Conservation (phyloP, 2,888 invertebrate genomes). For the Salticus scenicus region DNA sequence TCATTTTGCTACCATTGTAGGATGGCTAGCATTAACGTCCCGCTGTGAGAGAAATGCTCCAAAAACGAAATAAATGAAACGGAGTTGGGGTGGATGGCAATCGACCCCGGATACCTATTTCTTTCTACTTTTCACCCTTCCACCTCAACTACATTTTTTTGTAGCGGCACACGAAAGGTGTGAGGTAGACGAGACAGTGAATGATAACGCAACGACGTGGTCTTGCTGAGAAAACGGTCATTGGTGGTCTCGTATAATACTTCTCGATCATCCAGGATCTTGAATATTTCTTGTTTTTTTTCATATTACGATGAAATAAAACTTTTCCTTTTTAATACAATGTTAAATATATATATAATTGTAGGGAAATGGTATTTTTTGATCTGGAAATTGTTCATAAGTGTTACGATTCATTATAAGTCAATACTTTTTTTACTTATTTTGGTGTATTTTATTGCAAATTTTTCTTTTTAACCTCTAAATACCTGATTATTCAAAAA, state of each 20-base stretch:
- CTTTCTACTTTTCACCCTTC: slow-evolving; percentile 11
- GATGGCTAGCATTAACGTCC: not conserved
- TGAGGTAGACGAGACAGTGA: slow-evolving; percentile 26
- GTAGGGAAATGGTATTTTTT: too few relatives aligned
- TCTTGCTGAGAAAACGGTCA: slow-evolving; percentile 13
- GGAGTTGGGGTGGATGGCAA: slow-evolving; percentile 31
- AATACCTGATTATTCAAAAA: too few relatives aligned
- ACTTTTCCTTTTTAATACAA: too few relatives aligned
- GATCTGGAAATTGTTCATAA: too few relatives aligned
- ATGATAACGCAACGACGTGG: slow-evolving; percentile 19
- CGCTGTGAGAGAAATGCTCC: slow-evolving; percentile 57
- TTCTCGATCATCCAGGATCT: too few relatives aligned
- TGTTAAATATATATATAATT: too few relatives aligned
- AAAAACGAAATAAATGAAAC: slow-evolving; percentile 57
- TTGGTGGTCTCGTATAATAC: not conserved
- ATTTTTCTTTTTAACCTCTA: too few relatives aligned
- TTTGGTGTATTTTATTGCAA: too few relatives aligned
- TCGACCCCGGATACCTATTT: slow-evolving; percentile 61
- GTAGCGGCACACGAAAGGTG: slow-evolving; percentile 22
- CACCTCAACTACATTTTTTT: slow-evolving; percentile 3
- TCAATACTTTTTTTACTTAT: too few relatives aligned
- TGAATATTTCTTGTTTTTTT: too few relatives aligned
- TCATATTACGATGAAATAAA: too few relatives aligned
- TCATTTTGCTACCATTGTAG: not conserved
- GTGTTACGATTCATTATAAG: too few relatives aligned